A percentile compares a stretch with the other conserved stretches of the same genome.
phyloP scores from a whole-genome alignment of 2,113 vertebrate genomes.

The Rattus rattus region DNA sequence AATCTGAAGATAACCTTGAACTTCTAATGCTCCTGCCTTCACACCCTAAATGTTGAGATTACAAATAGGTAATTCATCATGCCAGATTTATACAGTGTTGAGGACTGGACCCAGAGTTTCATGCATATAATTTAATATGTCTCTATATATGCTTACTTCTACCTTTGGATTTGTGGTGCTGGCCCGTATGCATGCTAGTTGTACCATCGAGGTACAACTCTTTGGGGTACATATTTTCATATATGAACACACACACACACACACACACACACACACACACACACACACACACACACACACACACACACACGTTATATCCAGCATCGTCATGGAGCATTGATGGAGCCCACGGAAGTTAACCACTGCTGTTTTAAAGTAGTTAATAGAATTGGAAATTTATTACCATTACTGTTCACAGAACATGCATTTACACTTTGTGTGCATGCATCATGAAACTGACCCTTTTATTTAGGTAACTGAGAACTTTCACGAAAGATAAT shows the following conservation, averaged over 20 bases:
- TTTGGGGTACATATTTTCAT: not conserved
- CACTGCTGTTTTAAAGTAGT: not conserved
- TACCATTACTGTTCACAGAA: constrained; percentile 11
- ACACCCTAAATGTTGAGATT: too few relatives aligned
- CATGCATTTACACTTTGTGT: not conserved
- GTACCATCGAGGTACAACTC: not conserved
- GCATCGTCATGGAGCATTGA: not conserved
- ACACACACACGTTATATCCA: not conserved
- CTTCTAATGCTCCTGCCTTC: too few relatives aligned
- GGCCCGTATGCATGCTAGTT: not conserved
- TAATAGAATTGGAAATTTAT: constrained; percentile 26
- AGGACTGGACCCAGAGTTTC: not conserved
- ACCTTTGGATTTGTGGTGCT: not conserved
- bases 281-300: not conserved
- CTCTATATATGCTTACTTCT: not conserved
- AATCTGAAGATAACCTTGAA: not conserved
- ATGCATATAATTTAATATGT: not conserved
- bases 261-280: not conserved
- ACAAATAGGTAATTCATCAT: not conserved
- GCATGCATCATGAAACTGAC: not conserved
- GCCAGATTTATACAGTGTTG: not conserved
- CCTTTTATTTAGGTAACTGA: constrained; percentile 57
- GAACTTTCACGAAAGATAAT: constrained; percentile 52
- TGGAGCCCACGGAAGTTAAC: not conserved
- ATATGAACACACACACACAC: not conserved